Evolutionary conservation across 2,113 vertebrate genomes (phyloP).

Genomic region (Alouatta palliata): DNA sequence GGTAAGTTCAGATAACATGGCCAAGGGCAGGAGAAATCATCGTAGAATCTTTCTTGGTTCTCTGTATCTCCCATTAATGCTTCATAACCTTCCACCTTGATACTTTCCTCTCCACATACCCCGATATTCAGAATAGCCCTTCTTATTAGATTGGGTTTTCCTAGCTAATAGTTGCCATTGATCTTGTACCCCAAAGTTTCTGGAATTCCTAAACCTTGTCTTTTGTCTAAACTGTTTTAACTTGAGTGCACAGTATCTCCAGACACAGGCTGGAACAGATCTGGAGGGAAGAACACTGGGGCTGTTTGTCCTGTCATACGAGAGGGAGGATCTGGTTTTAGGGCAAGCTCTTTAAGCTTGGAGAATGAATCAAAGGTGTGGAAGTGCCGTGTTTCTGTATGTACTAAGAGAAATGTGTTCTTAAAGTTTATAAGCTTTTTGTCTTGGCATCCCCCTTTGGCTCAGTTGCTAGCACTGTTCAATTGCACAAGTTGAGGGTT

Average conservation of each 20-base stretch:
- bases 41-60: neutral
- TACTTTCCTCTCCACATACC: neutral
- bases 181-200: neutral
- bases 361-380: neutral
- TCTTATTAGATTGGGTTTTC: neutral
- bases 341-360: neutral
- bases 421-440: neutral
- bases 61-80: neutral
- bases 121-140: neutral
- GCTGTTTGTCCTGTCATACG: neutral
- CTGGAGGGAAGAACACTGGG: neutral
- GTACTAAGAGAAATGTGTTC: neutral
- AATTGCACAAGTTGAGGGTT: neutral
- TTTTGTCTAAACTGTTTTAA: neutral
- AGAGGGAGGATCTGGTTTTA: neutral
- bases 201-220: neutral
- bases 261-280: neutral
- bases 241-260: neutral
- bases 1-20: neutral
- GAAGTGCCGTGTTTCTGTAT: neutral
- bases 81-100: neutral
- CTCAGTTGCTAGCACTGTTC: neutral
- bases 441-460: neutral
- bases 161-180: neutral
- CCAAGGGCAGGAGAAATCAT: neutral